Conservation (phyloP, 1,140 invertebrate genomes). For the Sinella curviseta region DNA sequence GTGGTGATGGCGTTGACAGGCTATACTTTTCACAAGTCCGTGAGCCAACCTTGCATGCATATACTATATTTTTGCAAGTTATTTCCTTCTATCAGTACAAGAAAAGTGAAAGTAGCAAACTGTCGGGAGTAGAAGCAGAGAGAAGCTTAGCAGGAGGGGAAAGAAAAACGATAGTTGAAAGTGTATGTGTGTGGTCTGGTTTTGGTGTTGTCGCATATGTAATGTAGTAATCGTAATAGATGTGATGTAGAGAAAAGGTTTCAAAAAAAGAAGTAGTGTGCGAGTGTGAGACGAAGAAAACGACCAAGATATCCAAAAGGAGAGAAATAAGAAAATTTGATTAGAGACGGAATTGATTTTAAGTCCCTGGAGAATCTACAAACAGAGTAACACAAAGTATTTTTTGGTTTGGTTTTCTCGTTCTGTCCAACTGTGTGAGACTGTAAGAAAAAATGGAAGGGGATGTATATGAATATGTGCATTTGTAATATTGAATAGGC, state of each 20-base stretch:
- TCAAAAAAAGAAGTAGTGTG: not conserved
- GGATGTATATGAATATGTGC: not conserved
- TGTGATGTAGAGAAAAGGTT: not conserved
- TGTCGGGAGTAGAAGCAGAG: too few species aligned
- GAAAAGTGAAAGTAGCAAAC: too few species aligned
- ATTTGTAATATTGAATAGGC: not conserved
- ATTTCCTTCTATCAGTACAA: not conserved
- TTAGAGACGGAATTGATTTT: slow-evolving; percentile 23
- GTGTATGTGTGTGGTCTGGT: too few species aligned
- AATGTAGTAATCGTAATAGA: not conserved
- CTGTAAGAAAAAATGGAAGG: not conserved
- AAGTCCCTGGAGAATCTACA: slow-evolving; percentile 12
- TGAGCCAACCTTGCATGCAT: not conserved
- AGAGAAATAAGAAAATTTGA: slow-evolving; percentile 20
- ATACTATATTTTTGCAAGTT: not conserved
- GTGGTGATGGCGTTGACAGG: not conserved
- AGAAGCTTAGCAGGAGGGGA: too few species aligned
- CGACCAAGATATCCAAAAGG: not conserved
- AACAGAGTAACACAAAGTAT: not conserved
- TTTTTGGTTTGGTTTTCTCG: not conserved
- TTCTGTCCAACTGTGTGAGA: not conserved
- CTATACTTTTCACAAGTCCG: not conserved
- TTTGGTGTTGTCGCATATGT: too few species aligned
- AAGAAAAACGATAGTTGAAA: too few species aligned
- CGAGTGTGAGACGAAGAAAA: not conserved